Conservation (phyloP, 1,140 invertebrate species). For the Bombus pyrosoma region DNA sequence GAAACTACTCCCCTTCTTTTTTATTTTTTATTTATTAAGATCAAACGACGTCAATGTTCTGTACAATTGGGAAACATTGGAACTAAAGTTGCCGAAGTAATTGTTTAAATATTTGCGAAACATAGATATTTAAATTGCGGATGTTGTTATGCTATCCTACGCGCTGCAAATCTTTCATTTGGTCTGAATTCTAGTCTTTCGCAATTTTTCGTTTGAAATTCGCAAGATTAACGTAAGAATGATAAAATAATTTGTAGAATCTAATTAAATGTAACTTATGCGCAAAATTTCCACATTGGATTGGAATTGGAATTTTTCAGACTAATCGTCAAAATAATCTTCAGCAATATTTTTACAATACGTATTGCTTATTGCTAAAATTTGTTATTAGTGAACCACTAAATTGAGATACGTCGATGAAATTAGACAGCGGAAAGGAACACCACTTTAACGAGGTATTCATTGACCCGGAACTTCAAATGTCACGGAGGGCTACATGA, state of each 20-base stretch:
- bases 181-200: no score
- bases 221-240: no score
- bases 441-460: slow-evolving; percentile 40
- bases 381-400: neutral
- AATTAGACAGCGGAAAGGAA: slow-evolving; percentile 40
- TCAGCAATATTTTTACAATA: neutral
- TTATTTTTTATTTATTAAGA: neutral
- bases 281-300: neutral
- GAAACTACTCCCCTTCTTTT: no score
- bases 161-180: neutral
- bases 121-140: neutral
- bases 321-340: neutral
- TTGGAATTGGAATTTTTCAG: neutral
- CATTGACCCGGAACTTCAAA: slow-evolving; percentile 42
- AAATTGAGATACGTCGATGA: slow-evolving; percentile 40
- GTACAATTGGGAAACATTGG: no score
- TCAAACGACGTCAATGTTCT: neutral
- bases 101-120: neutral
- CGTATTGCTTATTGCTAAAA: neutral
- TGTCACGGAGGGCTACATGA: slow-evolving; percentile 14
- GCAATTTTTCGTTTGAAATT: no score
- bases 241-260: no score
- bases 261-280: neutral
- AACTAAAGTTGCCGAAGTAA: neutral
- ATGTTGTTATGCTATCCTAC: neutral